Evolutionary conservation across 1,140 invertebrate species (phyloP).

Genomic region (Drosophila subpulchrella): DNA sequence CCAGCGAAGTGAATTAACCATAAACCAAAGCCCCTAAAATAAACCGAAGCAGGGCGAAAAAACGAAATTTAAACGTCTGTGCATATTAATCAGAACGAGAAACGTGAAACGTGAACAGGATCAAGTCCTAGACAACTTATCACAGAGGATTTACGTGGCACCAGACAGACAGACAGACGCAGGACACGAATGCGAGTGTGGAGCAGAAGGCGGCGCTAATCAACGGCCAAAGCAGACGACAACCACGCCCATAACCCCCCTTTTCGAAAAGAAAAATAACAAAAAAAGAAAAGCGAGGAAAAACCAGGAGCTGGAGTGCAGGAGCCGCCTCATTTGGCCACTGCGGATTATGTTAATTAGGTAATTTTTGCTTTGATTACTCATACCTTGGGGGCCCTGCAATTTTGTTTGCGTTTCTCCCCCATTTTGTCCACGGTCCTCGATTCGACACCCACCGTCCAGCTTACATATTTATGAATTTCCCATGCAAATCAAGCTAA

Average conservation of each 20-base stretch:
- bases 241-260: constrained; percentile 25
- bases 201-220: constrained; percentile 60
- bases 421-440: constrained; percentile 15
- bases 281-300: not conserved
- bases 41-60: constrained; percentile 36
- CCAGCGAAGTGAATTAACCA: constrained; percentile 45
- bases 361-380: constrained; percentile 83
- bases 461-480: constrained; percentile 81
- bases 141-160: constrained; percentile 64
- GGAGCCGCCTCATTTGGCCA: constrained; percentile 73
- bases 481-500: constrained; percentile 78
- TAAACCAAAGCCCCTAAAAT: constrained; percentile 39
- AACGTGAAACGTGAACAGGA: constrained; percentile 28
- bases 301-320: constrained; percentile 17
- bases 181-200: constrained; percentile 22
- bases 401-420: constrained; percentile 51
- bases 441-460: constrained; percentile 23
- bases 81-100: constrained; percentile 71
- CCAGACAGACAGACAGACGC: constrained; percentile 4
- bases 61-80: constrained; percentile 80
- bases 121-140: constrained; percentile 72
- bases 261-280: not conserved
- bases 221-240: constrained; percentile 57
- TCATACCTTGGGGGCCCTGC: constrained; percentile 64
- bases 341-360: constrained; percentile 84